Base-by-base conservation (phyloP, 53 echinoderm and acorn worm species). In the Apostichopus leukothele region DNA sequence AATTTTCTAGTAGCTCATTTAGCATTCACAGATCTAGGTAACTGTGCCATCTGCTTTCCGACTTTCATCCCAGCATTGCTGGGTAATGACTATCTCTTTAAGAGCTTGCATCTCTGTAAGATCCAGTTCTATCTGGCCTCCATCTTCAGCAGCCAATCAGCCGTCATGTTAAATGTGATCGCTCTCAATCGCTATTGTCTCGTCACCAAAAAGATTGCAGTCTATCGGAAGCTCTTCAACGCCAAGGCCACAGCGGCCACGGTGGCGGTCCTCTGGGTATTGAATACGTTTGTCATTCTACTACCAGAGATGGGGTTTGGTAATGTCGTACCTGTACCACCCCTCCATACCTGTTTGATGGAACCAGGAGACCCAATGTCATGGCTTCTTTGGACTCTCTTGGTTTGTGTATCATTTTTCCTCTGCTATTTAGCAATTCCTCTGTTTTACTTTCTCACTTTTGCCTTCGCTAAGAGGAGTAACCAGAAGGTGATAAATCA, bases 281-380 rank as follows among this genome's bases (percentile, higher is more conserved):
- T 75, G 21, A 89, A 89, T 6, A 79, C 89, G 4, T 3, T 92
- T 13, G 83, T 93, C 11, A 84, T 91, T 1, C 86, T 94, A 19
- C 78, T 96, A 26, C 94, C 93, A 50, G 93, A 94, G 84, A 79
- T 91, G 27, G 94, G 93, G 6, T 90, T 93, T 1, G 92, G 93
- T 54, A 84, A 73, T 5, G 88, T 95, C 20, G 83, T 73, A 8
- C 93, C 89, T 11, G 90, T 90, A 74, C 54, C 79, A 5, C 19
- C 27, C 6, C 22, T 91, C 16, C 84, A 78, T 4, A 51, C 83
- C 14, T 95, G 94, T 74, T 86, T 88, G 21, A 75, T 78, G 27
- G 93, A 91, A 51, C 88, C 93, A 51, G 75, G 85, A 1, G 95
- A 95, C 76, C n/a, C 50, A 0, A 53, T 26, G 5, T 88, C 94